These are phyloP conservation scores for Tetranychus piercei DNA, from an alignment of 2,888 invertebrate species.

Conservation along the genomic window DNA sequence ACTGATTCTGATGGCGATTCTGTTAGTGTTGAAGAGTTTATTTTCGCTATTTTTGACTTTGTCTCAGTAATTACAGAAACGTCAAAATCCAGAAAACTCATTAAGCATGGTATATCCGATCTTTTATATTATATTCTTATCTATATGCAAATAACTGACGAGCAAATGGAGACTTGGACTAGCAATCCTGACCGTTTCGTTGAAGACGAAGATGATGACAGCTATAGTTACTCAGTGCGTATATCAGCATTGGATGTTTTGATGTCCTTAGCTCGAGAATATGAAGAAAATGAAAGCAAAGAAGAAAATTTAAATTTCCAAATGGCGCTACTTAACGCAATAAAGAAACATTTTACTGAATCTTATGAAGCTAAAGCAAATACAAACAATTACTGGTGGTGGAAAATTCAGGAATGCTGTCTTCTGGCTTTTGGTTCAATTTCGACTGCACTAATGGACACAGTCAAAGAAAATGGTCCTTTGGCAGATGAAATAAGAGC, in stretches of 20 bases:
- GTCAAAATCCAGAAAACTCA: constrained; percentile 39
- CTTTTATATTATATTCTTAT: constrained; percentile 46
- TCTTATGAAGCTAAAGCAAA: constrained; percentile 13
- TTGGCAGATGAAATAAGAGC: constrained; percentile 13
- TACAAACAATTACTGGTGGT: constrained; percentile 44
- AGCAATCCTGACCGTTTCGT: constrained; percentile 47
- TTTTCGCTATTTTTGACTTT: constrained; percentile 49
- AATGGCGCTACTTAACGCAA: constrained; percentile 17
- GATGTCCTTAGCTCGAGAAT: constrained; percentile 38
- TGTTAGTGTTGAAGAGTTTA: constrained; percentile 45
- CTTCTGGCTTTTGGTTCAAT: constrained; percentile 43
- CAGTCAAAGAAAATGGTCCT: constrained; percentile 14
- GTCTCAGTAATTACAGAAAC: constrained; percentile 44
- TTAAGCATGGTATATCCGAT: constrained; percentile 45
- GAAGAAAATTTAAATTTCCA: constrained; percentile 19
- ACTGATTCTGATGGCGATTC: constrained; percentile 48
- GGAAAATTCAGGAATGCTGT: constrained; percentile 49
- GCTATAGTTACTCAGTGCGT: constrained; percentile 45
- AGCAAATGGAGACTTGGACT: constrained; percentile 45
- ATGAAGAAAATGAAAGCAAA: constrained; percentile 34
- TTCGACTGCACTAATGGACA: constrained; percentile 15
- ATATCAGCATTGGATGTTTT: constrained; percentile 47
- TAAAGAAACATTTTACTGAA: constrained; percentile 20
- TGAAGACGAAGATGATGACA: constrained; percentile 48
- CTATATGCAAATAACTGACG: constrained; percentile 51